phyloP scores from a whole-genome alignment of 2,797 vertebrate species.

The Meriones psammophilus region DNA sequence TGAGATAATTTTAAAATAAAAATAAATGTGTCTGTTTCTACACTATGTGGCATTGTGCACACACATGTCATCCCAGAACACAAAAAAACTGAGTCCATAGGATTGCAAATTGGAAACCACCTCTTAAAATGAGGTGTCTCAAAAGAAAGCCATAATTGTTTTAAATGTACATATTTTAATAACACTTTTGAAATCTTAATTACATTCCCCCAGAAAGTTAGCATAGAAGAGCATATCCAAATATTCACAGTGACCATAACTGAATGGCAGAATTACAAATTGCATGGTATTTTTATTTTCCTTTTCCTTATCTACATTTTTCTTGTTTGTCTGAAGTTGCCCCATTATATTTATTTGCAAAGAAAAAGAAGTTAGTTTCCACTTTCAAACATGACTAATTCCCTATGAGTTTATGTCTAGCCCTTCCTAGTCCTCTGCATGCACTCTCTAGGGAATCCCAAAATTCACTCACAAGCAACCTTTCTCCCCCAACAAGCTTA shows the following conservation, averaged over 20 bases:
- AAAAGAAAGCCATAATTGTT: neutral
- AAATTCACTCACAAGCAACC: conserved; percentile 2
- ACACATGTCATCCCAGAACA: neutral
- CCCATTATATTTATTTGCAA: neutral
- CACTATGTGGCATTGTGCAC: neutral
- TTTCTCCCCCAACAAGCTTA: conserved; percentile 59
- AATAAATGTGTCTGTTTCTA: conserved; percentile 29
- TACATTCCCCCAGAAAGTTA: neutral
- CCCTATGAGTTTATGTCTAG: conserved; percentile 35
- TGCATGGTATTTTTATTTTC: conserved; percentile 48
- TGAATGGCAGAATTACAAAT: conserved; percentile 1
- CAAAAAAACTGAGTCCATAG: neutral
- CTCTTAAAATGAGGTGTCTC: neutral
- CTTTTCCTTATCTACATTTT: conserved; percentile 56
- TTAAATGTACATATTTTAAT: conserved; percentile 5
- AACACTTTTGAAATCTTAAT: neutral
- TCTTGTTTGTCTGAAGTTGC: conserved; percentile 42
- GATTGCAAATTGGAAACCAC: neutral
- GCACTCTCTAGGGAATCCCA: neutral
- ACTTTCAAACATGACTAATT: conserved; percentile 2
- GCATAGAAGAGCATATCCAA: conserved; percentile 11
- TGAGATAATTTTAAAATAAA: conserved; percentile 40
- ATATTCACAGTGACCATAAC: conserved; percentile 3
- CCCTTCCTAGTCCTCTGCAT: neutral
- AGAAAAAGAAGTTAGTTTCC: neutral